Conservation (phyloP, 2,888 invertebrate species). For the Nysson spinosus region DNA sequence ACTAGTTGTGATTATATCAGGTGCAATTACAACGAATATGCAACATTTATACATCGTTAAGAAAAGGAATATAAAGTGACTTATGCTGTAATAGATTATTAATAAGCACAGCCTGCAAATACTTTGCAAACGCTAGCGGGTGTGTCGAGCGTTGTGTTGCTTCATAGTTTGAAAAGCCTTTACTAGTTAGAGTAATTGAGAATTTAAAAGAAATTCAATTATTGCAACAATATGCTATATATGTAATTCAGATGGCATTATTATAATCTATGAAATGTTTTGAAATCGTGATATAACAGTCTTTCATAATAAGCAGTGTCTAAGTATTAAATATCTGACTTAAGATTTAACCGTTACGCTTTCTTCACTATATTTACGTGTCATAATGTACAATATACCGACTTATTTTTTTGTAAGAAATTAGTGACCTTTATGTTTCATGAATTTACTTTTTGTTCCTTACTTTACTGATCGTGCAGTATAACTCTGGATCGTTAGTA, state of each 20-base stretch:
- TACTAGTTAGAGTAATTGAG: conserved; percentile 25
- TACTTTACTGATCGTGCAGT: conserved; percentile 14
- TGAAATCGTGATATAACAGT: conserved; percentile 53
- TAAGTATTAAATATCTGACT: conserved; percentile 41
- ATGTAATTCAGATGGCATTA: conserved; percentile 46
- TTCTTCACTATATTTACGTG: conserved; percentile 15
- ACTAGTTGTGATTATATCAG: conserved; percentile 50
- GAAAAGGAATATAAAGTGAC: conserved; percentile 22
- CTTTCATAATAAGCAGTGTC: conserved; percentile 47
- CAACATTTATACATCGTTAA: conserved; percentile 37
- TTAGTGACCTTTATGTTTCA: conserved; percentile 3
- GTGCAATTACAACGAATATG: conserved; percentile 52
- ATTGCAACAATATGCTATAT: conserved; percentile 33
- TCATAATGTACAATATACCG: conserved; percentile 6
- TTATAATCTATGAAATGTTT: conserved; percentile 35
- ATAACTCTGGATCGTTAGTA: conserved; percentile 2
- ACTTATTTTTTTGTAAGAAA: conserved; percentile 1
- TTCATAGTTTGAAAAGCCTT: conserved; percentile 41
- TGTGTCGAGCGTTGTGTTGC: conserved; percentile 34
- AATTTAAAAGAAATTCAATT: conserved; percentile 24
- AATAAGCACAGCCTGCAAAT: conserved; percentile 25
- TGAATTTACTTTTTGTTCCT: conserved; percentile 26
- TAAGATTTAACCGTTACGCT: conserved; percentile 12
- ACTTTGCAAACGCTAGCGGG: conserved; percentile 31
- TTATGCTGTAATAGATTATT: conserved; percentile 29